Evolutionary conservation across 2,113 vertebrate genomes (phyloP), one percentile per base, ranked within the genome.

Genomic region (Desmodus rotundus): DNA sequence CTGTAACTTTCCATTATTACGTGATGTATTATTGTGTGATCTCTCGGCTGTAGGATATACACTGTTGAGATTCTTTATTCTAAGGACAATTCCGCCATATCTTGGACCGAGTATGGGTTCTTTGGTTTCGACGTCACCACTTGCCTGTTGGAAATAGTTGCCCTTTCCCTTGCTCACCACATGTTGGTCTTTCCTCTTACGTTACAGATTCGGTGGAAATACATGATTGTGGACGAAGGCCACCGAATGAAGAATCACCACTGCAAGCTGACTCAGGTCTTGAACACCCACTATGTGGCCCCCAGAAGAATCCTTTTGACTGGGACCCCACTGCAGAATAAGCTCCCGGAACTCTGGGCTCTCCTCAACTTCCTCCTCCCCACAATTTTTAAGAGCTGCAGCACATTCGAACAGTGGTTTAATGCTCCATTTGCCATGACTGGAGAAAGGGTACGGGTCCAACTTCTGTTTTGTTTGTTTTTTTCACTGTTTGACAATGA

Each of bases 241-340:
- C 99, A 99, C 97, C 99, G 99, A 31, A 99, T 99, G 99, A 99
- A 99, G 98, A 99, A 99, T 96, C 99, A 99, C 96, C 99, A 99
- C 97, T 99, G 99, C 96, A 99, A 99, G 96, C 98, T 99, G 98
- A 99, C 99, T 26, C 99, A 99, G 98, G 99, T 99, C 98, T 94
- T 99, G 96, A 99, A 99, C 97, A 99, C 99, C 2, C 99, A 99
- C 97, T 99, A 99, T 0, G 99, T 99, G 91, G 99, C 99, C 5
- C 99, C 99, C 1, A 99, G 99, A 4, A 98, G 99, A 68, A 99
- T 99, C 78, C 98, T 99, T 52, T 98, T 99, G 94, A 99, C 99
- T 0, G 99, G 99, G 5, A 99, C 99, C 0, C 99, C 99, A 0
- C 95, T 99, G 96, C 99, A 99, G 98, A 99, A 99, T 97, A 99